A percentile compares a stretch with the other conserved stretches of the same genome.
phyloP scores from a whole-genome alignment of 2,797 vertebrate species.

The Protonibea diacanthus region DNA sequence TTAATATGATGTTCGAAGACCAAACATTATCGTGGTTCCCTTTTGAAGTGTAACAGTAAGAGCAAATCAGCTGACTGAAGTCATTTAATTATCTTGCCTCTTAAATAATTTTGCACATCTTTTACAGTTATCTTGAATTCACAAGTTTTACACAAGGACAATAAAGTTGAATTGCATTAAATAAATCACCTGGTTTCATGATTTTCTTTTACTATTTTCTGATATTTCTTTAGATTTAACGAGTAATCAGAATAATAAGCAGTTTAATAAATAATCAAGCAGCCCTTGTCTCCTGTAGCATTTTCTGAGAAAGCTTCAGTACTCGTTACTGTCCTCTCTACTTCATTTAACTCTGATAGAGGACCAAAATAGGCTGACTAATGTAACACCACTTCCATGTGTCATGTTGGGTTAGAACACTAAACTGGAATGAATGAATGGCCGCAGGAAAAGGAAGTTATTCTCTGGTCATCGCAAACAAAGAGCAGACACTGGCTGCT shows the following conservation, averaged over 20 bases:
- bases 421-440: slow-evolving; percentile 59
- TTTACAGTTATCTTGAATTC: too few relatives aligned
- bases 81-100: not conserved
- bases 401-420: slow-evolving; percentile 61
- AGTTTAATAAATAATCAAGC: not conserved
- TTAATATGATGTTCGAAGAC: not conserved
- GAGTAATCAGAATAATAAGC: not conserved
- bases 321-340: slow-evolving; percentile 1
- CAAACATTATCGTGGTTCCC: too few relatives aligned
- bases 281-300: not conserved
- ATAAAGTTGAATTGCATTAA: not conserved
- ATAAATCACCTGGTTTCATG: not conserved
- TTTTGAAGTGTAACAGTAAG: not conserved
- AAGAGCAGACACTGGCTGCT: slow-evolving; percentile 50
- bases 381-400: slow-evolving; percentile 47
- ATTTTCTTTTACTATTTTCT: not conserved
- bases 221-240: not conserved
- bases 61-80: not conserved
- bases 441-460: slow-evolving; percentile 56
- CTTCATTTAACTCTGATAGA: slow-evolving; percentile 23
- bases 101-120: too few relatives aligned
- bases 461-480: slow-evolving; percentile 54
- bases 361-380: slow-evolving; percentile 35
- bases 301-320: not conserved
- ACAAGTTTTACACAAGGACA: not conserved